Conservation (phyloP, 2,797 vertebrate species). For the Martes flavigula region DNA sequence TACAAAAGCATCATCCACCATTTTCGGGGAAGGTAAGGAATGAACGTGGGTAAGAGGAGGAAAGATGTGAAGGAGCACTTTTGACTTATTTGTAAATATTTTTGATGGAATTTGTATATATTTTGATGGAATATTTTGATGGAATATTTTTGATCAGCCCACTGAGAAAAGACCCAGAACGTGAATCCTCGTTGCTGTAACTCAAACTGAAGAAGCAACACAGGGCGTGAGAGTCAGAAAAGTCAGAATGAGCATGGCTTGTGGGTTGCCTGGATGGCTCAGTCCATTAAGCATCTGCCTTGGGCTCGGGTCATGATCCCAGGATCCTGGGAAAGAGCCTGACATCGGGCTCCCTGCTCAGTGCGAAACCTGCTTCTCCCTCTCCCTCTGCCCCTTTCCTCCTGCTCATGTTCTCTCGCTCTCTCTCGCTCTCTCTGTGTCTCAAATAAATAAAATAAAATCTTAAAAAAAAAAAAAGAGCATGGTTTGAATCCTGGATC, state of each 20-base stretch:
- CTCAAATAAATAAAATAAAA: neutral
- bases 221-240: neutral
- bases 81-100: neutral
- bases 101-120: neutral
- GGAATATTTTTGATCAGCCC: neutral
- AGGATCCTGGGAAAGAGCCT: no score
- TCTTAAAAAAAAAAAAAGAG: neutral
- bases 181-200: neutral
- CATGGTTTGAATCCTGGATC: neutral
- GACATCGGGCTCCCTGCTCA: no score
- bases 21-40: neutral
- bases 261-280: neutral
- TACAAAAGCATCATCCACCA: neutral
- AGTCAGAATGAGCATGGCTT: neutral
- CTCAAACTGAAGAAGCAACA: neutral
- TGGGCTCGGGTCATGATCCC: neutral
- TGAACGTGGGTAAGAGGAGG: neutral
- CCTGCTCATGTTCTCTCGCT: no score
- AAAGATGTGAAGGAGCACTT: neutral
- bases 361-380: no score
- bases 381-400: no score
- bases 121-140: neutral
- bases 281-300: neutral
- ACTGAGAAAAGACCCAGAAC: neutral
- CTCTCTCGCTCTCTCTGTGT: neutral